Conservation (phyloP, 2,113 vertebrate genomes). For the Tauraco erythrolophus region DNA sequence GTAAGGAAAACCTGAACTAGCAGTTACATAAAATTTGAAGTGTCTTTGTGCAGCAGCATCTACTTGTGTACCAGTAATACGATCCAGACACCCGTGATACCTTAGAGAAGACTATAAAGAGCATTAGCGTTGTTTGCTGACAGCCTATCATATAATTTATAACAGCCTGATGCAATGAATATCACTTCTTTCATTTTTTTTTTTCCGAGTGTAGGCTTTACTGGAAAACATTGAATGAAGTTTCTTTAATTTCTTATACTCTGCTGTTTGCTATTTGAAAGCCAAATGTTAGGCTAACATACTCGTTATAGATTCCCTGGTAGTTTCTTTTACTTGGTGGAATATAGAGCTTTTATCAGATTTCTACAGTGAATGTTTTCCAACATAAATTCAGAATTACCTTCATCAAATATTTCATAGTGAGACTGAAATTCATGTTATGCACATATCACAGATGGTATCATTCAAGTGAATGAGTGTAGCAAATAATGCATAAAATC, state of each 20-base stretch:
- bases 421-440: neutral
- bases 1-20: neutral
- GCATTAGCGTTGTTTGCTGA: neutral
- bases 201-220: neutral
- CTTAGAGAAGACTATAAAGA: neutral
- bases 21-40: neutral
- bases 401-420: neutral
- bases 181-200: neutral
- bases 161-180: neutral
- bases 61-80: neutral
- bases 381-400: conserved; percentile 4
- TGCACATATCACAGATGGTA: neutral
- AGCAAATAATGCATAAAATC: neutral
- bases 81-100: neutral
- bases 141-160: neutral
- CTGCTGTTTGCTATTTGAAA: neutral
- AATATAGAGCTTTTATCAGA: neutral
- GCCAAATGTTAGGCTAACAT: neutral
- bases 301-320: neutral
- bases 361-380: neutral
- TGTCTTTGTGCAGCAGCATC: neutral
- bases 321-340: neutral
- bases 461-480: neutral
- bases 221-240: neutral
- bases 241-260: neutral